A percentile compares a stretch with the other conserved stretches of the same genome.
phyloP scores from a whole-genome alignment of 2,797 vertebrate genomes.

The Phrynocephalus forsythii region DNA sequence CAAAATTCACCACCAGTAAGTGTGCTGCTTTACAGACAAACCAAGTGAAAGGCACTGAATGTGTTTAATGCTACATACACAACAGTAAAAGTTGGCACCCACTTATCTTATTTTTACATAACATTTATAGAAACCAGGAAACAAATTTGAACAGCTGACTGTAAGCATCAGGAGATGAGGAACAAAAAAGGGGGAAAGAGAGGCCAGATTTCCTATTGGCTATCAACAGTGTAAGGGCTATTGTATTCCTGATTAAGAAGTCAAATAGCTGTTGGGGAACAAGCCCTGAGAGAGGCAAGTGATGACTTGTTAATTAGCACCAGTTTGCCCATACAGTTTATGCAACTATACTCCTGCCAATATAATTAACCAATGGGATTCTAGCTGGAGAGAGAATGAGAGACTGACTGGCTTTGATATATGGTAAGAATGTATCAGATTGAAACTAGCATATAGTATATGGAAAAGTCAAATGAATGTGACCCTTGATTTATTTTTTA shows the following conservation, averaged over 20 bases:
- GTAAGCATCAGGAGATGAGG: neutral
- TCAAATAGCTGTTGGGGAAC: too few relatives aligned
- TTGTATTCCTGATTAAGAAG: too few relatives aligned
- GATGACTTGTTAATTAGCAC: too few relatives aligned
- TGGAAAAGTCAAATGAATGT: conserved; percentile 37
- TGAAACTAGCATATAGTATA: conserved; percentile 42
- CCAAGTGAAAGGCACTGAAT: conserved; percentile 7
- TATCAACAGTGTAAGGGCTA: too few relatives aligned
- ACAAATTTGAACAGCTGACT: neutral
- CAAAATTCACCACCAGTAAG: neutral
- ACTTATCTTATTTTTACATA: neutral
- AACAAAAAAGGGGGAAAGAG: neutral
- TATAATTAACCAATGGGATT: too few relatives aligned
- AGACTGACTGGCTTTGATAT: neutral
- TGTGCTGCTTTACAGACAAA: neutral
- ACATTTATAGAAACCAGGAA: neutral
- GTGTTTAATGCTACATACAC: conserved; percentile 4
- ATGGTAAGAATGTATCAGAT: conserved; percentile 25
- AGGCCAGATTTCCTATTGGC: too few relatives aligned
- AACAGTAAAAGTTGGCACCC: neutral
- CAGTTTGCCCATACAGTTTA: too few relatives aligned
- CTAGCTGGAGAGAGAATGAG: too few relatives aligned
- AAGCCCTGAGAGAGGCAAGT: too few relatives aligned
- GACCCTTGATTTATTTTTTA: conserved; percentile 30
- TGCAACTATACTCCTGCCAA: too few relatives aligned